Evolutionary conservation across 2,113 vertebrate species (phyloP).

Genomic region (Notarius lentiginosus): DNA sequence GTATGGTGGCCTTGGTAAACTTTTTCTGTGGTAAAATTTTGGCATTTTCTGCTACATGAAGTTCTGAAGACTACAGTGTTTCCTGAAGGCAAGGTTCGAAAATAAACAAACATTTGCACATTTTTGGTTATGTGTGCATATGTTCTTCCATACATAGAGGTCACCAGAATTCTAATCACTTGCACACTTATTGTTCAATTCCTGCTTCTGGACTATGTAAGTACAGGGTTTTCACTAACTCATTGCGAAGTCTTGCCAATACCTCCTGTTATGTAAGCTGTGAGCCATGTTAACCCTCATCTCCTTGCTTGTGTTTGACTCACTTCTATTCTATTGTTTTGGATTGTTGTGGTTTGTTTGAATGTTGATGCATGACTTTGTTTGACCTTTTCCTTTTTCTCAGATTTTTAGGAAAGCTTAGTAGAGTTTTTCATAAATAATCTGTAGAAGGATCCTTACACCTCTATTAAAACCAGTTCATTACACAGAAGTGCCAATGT

Average conservation of each 20-base stretch:
- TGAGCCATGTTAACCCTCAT: neutral
- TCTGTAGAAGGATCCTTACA: neutral
- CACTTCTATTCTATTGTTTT: neutral
- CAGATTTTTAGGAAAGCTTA: neutral
- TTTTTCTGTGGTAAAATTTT: neutral
- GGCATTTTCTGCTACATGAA: neutral
- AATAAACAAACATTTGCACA: neutral
- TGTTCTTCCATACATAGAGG: neutral
- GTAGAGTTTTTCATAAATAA: neutral
- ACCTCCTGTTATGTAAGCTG: constrained; percentile 43
- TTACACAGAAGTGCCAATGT: neutral
- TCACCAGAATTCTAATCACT: neutral
- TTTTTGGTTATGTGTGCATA: neutral
- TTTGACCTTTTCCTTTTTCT: neutral
- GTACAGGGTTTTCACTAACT: neutral
- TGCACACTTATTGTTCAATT: neutral
- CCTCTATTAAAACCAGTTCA: neutral
- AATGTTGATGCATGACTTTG: neutral
- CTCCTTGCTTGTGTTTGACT: neutral
- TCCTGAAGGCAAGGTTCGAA: neutral
- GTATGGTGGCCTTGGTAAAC: neutral
- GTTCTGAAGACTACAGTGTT: neutral
- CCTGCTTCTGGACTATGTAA: neutral
- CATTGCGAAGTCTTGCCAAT: constrained; percentile 27
- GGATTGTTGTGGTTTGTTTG: neutral